phyloP scores from a whole-genome alignment of 2,113 vertebrate genomes.

The Protobothrops flavoviridis region DNA sequence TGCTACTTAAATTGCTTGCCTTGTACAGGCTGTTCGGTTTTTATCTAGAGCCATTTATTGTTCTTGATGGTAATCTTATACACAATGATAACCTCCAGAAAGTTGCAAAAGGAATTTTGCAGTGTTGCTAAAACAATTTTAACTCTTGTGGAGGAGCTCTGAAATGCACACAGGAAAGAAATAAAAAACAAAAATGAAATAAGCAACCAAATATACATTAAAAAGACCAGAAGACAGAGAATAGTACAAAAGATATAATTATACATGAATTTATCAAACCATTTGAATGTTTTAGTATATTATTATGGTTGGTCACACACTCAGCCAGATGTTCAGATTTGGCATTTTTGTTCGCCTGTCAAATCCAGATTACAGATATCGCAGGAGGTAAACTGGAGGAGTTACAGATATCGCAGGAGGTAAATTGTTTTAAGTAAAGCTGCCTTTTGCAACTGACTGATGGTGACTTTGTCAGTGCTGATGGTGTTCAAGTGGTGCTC shows the following conservation, averaged over 20 bases:
- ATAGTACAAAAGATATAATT: background rate
- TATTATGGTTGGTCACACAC: background rate
- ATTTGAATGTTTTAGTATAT: background rate
- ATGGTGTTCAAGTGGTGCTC: background rate
- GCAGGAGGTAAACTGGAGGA: background rate
- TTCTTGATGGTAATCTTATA: slow-evolving; percentile 57
- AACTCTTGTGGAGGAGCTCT: slow-evolving; percentile 20
- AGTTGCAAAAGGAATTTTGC: slow-evolving; percentile 59
- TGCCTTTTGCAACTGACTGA: background rate
- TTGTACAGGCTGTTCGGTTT: slow-evolving; percentile 47
- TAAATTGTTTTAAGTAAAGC: background rate
- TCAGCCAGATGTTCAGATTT: background rate
- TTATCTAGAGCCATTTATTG: slow-evolving; percentile 57
- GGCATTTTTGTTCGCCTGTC: background rate
- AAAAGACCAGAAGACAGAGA: background rate
- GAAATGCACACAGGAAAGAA: slow-evolving; percentile 1
- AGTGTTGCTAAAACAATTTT: slow-evolving; percentile 59
- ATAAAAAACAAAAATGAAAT: background rate
- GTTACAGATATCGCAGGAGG: background rate
- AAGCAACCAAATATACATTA: background rate
- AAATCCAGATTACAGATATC: background rate
- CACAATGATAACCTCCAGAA: slow-evolving; percentile 43
- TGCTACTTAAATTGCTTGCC: slow-evolving; percentile 40
- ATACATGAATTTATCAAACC: background rate
- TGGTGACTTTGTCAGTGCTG: background rate